These are phyloP conservation scores for Microcebus tavaratra DNA, from an alignment of 2,113 vertebrate genomes.

Conservation along the genomic window DNA sequence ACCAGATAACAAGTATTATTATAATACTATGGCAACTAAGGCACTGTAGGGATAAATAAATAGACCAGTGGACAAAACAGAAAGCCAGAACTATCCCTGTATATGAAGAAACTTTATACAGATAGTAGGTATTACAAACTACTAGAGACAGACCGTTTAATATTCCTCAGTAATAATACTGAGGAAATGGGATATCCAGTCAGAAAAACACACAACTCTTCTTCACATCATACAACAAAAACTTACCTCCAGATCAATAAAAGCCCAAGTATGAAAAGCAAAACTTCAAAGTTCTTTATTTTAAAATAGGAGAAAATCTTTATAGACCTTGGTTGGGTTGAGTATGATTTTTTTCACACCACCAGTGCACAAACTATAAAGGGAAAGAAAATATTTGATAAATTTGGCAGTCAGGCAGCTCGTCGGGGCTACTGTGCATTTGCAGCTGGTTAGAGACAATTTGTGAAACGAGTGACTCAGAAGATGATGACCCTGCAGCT, in stretches of 20 bases:
- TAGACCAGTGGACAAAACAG: background rate
- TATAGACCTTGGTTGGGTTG: background rate
- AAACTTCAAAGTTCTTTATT: constrained; percentile 34
- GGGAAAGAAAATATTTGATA: background rate
- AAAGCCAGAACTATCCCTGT: background rate
- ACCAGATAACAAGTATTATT: background rate
- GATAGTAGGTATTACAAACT: background rate
- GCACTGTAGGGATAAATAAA: background rate
- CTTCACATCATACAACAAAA: background rate
- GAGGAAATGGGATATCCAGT: background rate
- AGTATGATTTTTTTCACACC: constrained; percentile 19
- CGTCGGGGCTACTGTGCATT: too few species aligned
- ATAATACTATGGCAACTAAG: background rate
- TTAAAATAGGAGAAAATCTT: background rate
- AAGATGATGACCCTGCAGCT: constrained; percentile 91
- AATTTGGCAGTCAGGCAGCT: background rate
- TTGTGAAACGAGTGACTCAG: constrained; percentile 87
- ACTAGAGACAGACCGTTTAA: background rate
- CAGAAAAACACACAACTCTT: background rate
- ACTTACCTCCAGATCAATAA: background rate
- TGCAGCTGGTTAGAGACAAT: background rate
- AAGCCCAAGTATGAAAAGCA: constrained; percentile 15
- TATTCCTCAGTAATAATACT: background rate
- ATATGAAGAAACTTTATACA: background rate
- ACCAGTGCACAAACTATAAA: background rate